phyloP scores from a whole-genome alignment of 2,797 vertebrate species.

The Spea hammondii region DNA sequence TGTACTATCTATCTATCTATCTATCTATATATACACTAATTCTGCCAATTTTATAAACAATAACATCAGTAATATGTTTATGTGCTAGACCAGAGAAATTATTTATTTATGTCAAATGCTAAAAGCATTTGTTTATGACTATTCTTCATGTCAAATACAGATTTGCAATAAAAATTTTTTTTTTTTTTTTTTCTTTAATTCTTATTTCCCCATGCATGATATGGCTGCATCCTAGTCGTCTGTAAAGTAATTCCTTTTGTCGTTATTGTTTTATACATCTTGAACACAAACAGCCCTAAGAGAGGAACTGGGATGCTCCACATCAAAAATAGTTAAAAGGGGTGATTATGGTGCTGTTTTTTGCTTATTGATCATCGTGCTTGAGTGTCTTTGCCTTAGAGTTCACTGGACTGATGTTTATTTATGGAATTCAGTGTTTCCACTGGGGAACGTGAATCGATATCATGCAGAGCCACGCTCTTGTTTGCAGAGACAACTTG shows the following conservation, averaged over 20 bases:
- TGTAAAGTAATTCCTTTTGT: background rate
- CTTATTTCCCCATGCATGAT: background rate
- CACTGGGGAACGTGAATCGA: constrained; percentile 35
- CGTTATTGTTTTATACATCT: background rate
- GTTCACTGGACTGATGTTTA: constrained; percentile 44
- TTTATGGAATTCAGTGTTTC: constrained; percentile 28
- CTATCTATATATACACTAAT: too few relatives aligned
- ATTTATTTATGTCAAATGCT: too few relatives aligned
- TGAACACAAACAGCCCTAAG: background rate
- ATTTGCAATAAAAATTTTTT: background rate
- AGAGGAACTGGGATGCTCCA: background rate
- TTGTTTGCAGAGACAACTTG: background rate
- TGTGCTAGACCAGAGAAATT: too few relatives aligned
- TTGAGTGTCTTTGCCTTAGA: constrained; percentile 33
- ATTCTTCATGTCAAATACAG: too few relatives aligned
- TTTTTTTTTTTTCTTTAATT: background rate
- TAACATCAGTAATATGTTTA: too few relatives aligned
- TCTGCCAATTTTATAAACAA: too few relatives aligned
- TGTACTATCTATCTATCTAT: too few relatives aligned
- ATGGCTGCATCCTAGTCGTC: background rate
- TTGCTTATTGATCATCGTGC: constrained; percentile 42
- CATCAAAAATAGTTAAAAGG: constrained; percentile 9
- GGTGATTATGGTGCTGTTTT: constrained; percentile 6
- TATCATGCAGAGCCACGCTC: constrained; percentile 12
- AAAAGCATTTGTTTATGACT: too few relatives aligned